phyloP scores from a whole-genome alignment of 2,888 invertebrate genomes.

The Syritta pipiens region DNA sequence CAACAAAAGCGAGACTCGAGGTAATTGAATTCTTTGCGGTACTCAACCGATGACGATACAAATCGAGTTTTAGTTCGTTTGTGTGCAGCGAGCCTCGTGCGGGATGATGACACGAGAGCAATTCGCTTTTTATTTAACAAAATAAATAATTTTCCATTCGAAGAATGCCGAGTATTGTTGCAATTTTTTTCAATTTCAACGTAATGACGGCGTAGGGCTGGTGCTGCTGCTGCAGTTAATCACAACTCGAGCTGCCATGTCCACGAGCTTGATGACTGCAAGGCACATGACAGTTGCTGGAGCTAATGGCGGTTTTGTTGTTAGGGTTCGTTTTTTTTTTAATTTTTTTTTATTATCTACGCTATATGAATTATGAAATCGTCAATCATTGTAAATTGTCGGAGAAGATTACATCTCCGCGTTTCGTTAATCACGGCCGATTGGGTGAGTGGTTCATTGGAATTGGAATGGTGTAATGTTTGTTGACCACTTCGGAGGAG shows the following conservation, averaged over 20 bases:
- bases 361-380: conserved; percentile 30
- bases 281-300: conserved; percentile 1
- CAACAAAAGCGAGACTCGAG: too few species aligned
- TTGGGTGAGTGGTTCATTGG: too few species aligned
- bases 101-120: too few species aligned
- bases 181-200: conserved; percentile 12
- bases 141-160: neutral
- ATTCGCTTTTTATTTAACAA: neutral
- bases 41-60: too few species aligned
- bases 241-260: conserved; percentile 9
- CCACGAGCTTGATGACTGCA: neutral
- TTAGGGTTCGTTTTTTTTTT: neutral
- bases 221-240: conserved; percentile 13
- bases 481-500: too few species aligned
- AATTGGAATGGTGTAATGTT: too few species aligned
- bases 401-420: conserved; percentile 7
- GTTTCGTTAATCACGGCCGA: too few species aligned
- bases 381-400: conserved; percentile 32
- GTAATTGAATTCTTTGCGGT: too few species aligned
- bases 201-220: conserved; percentile 1
- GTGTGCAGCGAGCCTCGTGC: too few species aligned
- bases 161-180: neutral
- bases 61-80: too few species aligned
- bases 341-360: neutral
- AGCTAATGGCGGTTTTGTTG: too few species aligned